Conservation (phyloP, 2,888 invertebrate genomes). For the Lasioglossum calceatum region DNA sequence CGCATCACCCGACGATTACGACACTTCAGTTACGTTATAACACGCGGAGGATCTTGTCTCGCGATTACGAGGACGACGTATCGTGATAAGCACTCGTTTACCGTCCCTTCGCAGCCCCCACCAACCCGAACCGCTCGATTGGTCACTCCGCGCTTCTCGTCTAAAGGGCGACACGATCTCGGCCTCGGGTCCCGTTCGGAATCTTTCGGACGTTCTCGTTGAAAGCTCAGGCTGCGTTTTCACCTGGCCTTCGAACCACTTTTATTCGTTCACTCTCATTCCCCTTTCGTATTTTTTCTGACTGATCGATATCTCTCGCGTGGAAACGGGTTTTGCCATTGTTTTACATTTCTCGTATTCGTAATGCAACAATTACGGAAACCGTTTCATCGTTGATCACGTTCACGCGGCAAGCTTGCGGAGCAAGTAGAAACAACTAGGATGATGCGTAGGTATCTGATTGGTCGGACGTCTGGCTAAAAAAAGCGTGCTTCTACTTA, state of each 20-base stretch:
- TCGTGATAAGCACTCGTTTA: conserved; percentile 42
- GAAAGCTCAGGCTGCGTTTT: conserved; percentile 64
- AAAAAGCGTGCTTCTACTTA: conserved; percentile 58
- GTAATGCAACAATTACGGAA: neutral
- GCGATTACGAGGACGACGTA: conserved; percentile 45
- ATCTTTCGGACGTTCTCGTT: conserved; percentile 59
- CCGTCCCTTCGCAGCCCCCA: conserved; percentile 55
- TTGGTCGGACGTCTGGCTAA: conserved; percentile 55
- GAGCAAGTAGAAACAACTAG: conserved; percentile 36
- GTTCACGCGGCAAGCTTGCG: conserved; percentile 36
- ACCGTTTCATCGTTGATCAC: neutral
- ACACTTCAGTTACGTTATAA: conserved; percentile 10
- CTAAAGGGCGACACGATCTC: conserved; percentile 67
- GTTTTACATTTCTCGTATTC: neutral
- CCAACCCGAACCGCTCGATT: conserved; percentile 73
- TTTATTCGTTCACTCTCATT: neutral
- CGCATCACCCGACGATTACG: conserved; percentile 22
- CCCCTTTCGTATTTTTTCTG: too few species aligned
- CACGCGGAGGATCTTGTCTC: conserved; percentile 21
- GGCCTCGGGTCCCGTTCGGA: conserved; percentile 63
- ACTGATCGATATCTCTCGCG: neutral
- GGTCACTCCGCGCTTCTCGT: conserved; percentile 70
- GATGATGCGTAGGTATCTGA: conserved; percentile 33
- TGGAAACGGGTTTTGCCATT: neutral
- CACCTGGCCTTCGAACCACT: conserved; percentile 24